Conservation (phyloP, 2,113 vertebrate species). For the Oncorhynchus masou region DNA sequence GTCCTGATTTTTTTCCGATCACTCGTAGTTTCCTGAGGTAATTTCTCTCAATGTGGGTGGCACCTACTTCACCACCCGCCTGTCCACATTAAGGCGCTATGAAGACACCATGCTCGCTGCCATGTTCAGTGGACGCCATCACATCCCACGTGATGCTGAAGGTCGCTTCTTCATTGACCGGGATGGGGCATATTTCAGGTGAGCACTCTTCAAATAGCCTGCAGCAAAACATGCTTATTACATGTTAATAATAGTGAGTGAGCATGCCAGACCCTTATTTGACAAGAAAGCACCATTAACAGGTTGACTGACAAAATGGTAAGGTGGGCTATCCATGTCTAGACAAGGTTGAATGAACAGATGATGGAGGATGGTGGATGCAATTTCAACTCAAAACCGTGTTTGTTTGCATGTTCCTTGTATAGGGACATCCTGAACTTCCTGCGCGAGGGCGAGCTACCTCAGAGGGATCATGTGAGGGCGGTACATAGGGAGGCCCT, state of each 20-base stretch:
- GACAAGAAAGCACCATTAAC: not conserved
- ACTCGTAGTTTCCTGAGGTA: conserved; percentile 89
- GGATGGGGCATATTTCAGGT: conserved; percentile 93
- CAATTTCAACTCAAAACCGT: too few species aligned
- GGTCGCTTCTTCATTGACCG: conserved; percentile 97
- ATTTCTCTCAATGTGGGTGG: conserved; percentile 94
- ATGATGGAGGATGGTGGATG: not conserved
- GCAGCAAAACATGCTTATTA: not conserved
- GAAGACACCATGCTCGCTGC: conserved; percentile 97
- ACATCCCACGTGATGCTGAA: conserved; percentile 88
- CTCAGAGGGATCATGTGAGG: conserved; percentile 81
- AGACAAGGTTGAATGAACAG: not conserved
- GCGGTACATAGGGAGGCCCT: conserved; percentile 93
- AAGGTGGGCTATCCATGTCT: too few species aligned
- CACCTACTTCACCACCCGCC: conserved; percentile 87
- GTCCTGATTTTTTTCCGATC: not conserved
- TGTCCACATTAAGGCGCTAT: conserved; percentile 89
- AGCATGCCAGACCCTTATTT: not conserved
- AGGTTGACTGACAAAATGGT: too few species aligned
- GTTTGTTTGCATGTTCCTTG: conserved; percentile 7
- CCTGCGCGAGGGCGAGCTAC: conserved; percentile 90
- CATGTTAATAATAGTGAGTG: too few species aligned
- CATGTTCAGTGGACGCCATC: conserved; percentile 97
- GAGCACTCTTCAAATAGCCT: conserved; percentile 40
- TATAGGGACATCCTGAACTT: conserved; percentile 95